phyloP scores from a whole-genome alignment of 2,113 vertebrate species.

The Syngnathus scovelli region DNA sequence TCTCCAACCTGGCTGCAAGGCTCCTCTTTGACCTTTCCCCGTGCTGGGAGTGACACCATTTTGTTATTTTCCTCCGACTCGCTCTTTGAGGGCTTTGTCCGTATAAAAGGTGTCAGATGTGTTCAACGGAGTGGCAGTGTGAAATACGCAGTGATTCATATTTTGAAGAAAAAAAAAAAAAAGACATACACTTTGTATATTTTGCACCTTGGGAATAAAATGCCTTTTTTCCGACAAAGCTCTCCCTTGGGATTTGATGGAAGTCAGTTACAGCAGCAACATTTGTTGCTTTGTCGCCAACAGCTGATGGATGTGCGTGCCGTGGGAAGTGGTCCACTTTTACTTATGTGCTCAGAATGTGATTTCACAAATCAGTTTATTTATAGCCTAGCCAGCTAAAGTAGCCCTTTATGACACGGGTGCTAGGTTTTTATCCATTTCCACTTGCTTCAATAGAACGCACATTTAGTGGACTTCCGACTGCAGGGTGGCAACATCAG shows the following conservation, averaged over 20 bases:
- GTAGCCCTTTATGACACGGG: too few relatives aligned
- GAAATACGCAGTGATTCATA: slow-evolving; percentile 39
- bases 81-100: slow-evolving; percentile 4
- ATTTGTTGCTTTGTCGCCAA: background rate
- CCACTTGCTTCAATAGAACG: background rate
- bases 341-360: too few relatives aligned
- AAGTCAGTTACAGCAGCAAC: background rate
- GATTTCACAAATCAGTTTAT: too few relatives aligned
- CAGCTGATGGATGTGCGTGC: background rate
- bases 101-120: slow-evolving; percentile 40
- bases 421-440: too few relatives aligned
- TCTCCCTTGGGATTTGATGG: slow-evolving; percentile 6
- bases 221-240: slow-evolving; percentile 13
- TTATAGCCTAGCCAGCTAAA: too few relatives aligned
- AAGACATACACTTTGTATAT: background rate
- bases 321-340: too few relatives aligned
- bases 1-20: background rate
- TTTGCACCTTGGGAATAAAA: slow-evolving; percentile 11
- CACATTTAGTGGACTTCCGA: slow-evolving; percentile 9
- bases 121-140: slow-evolving; percentile 24
- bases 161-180: slow-evolving; percentile 24
- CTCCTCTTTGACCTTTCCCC: slow-evolving; percentile 11
- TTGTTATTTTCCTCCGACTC: slow-evolving; percentile 4
- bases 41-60: slow-evolving; percentile 14
- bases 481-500: slow-evolving; percentile 35